phyloP scores from a whole-genome alignment of 2,113 vertebrate genomes.

The Corydoras sp. region DNA sequence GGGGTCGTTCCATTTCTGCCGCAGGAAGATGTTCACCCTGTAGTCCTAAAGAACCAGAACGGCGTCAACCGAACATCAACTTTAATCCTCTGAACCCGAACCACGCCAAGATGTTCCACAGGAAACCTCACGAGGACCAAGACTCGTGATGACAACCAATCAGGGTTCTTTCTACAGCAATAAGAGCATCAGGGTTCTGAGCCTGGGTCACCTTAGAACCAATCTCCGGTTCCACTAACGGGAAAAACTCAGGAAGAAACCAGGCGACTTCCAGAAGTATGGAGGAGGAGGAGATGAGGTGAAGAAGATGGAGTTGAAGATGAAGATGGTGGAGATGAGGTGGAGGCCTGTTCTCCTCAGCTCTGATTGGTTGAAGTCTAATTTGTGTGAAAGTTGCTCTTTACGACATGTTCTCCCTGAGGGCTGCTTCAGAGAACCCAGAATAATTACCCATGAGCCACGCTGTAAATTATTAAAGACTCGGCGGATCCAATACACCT shows the following conservation, averaged over 20 bases:
- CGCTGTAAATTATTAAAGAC: conserved; percentile 47
- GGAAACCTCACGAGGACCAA: too few relatives aligned
- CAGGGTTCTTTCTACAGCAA: too few relatives aligned
- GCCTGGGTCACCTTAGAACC: too few relatives aligned
- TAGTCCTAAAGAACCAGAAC: conserved; percentile 84
- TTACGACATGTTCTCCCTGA: conserved; percentile 13
- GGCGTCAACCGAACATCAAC: conserved; percentile 14
- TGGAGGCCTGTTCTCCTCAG: conserved; percentile 47
- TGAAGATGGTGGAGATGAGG: neutral
- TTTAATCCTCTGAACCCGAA: too few relatives aligned
- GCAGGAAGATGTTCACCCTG: conserved; percentile 98
- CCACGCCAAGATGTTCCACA: too few relatives aligned
- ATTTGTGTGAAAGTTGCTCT: conserved; percentile 38
- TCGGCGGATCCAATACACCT: conserved; percentile 27
- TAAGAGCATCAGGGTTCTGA: too few relatives aligned
- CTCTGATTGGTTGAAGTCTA: conserved; percentile 28
- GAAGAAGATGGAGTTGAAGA: neutral
- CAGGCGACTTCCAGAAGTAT: too few relatives aligned
- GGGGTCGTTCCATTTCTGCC: conserved; percentile 98
- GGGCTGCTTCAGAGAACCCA: conserved; percentile 39
- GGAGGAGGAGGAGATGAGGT: neutral
- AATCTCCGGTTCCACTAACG: too few relatives aligned
- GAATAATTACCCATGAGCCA: conserved; percentile 38
- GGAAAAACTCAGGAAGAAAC: too few relatives aligned
- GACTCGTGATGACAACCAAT: too few relatives aligned